Base-by-base conservation (phyloP, 2,888 invertebrate species). In the Melolontha melolontha region DNA sequence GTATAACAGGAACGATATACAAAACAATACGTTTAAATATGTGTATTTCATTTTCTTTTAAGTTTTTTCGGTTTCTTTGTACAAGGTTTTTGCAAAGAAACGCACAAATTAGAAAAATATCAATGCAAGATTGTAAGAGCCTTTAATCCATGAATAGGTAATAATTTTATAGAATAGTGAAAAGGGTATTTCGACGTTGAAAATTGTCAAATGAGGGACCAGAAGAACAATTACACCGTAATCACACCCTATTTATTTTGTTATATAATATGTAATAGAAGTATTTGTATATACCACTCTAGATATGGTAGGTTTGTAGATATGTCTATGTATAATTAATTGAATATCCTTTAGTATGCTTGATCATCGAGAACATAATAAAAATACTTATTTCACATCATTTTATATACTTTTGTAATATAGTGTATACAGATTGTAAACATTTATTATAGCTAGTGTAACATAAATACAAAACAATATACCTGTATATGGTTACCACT, bases 51-150 rank as follows among this genome's bases (percentile, higher is more conserved):
- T 34, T 6, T 34, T 22, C 8, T 11, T 6, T 49, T 22, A 49
- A 49, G 22, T 49, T 49, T 22, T 47, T 47, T 16, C 10, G 22
- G 22, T 49, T 49, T 49, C 49, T 17, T 22, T 22, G 49, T 49
- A 49, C 8, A 8, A 49, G 2, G 22, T 54, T 64, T 63, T 69
- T 67, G 59, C 16, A 62, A 42, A 64, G 50, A 42, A 17, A 51
- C 62, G 44, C 55, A 67, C 52, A 66, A 66, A 7, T 51, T 22
- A n/a, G 27, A 51, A 12, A 34, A 52, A 12, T 16, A 52, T 52
- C 39, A 52, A 52, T 14, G 16, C 34, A 51, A 27, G 16, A 52
- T 10, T 54, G 49, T 17, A 39, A 54, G 1, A 39, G 17, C n/a
- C 14, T 54, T 40, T 29, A 54, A 40, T 16, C 14, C 40, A 17